Percentiles rank a stretch among this genome's conserved stretches.
These are phyloP conservation scores for Sinonovacula constricta DNA, from an alignment of 1,140 invertebrate species.

Conservation along the genomic window DNA sequence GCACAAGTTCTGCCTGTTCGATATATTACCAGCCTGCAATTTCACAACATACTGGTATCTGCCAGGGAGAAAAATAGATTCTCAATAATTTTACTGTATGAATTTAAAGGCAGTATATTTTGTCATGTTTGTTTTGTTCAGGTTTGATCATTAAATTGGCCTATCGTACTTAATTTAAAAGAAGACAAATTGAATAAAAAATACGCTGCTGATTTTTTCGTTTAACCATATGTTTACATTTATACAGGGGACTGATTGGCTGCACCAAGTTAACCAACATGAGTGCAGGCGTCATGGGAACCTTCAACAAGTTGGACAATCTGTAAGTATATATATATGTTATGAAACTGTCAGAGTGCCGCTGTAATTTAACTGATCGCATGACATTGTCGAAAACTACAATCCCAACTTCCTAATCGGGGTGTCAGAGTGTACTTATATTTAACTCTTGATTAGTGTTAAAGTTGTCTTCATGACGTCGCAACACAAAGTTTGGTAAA, in stretches of 20 bases:
- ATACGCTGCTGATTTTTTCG: too few species aligned
- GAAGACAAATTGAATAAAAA: too few species aligned
- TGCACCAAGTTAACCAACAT: conserved; percentile 80
- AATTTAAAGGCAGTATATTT: too few species aligned
- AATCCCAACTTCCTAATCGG: background rate
- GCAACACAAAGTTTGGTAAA: background rate
- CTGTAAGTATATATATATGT: conserved; percentile 79
- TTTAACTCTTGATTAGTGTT: background rate
- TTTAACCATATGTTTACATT: too few species aligned
- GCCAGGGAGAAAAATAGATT: too few species aligned
- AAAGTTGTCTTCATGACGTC: background rate
- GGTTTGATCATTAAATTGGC: too few species aligned
- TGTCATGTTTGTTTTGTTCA: too few species aligned
- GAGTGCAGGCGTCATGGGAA: conserved; percentile 73
- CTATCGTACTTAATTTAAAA: too few species aligned
- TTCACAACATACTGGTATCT: too few species aligned
- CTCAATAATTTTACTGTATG: too few species aligned
- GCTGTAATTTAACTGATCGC: conserved; percentile 25
- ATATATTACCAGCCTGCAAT: too few species aligned
- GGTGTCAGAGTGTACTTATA: background rate
- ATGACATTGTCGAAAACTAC: background rate
- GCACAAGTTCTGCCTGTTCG: too few species aligned
- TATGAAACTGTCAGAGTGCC: conserved; percentile 31
- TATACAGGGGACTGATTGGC: conserved; percentile 81
- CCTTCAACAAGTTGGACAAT: conserved; percentile 80